These are phyloP conservation scores for Caenorhabditis sp. DNA, from an alignment of 2,888 invertebrate species.

Conservation along the genomic window DNA sequence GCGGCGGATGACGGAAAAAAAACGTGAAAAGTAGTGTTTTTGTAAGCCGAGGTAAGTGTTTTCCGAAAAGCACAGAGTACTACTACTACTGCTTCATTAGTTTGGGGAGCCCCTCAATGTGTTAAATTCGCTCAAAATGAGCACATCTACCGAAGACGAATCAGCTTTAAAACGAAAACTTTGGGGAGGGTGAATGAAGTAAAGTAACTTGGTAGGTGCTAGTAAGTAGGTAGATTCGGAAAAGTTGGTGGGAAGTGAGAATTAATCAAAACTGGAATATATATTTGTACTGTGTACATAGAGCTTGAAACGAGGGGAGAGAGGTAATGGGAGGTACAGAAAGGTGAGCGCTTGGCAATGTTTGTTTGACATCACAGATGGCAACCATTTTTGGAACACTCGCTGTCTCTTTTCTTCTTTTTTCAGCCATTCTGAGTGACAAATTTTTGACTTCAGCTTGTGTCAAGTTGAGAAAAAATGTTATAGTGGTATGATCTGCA, in stretches of 20 bases:
- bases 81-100: slow-evolving; percentile 18
- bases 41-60: slow-evolving; percentile 10
- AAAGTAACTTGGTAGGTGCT: slow-evolving; percentile 38
- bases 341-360: slow-evolving; percentile 19
- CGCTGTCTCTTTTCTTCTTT: background rate
- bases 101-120: too few species aligned
- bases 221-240: slow-evolving; percentile 33
- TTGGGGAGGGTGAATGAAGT: slow-evolving; percentile 10
- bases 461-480: background rate
- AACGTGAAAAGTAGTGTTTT: slow-evolving; percentile 50
- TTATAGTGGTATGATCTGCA: slow-evolving; percentile 58
- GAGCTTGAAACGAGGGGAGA: slow-evolving; percentile 50
- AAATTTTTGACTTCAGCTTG: background rate
- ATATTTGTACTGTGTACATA: slow-evolving; percentile 67
- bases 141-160: background rate
- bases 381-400: slow-evolving; percentile 62
- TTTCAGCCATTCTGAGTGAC: background rate
- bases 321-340: slow-evolving; percentile 2
- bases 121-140: too few species aligned
- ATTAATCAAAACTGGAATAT: slow-evolving; percentile 70
- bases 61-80: slow-evolving; percentile 21
- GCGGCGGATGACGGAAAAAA: slow-evolving; percentile 17
- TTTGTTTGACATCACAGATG: slow-evolving; percentile 56
- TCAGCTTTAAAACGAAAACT: slow-evolving; percentile 50
- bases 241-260: slow-evolving; percentile 60